Evolutionary conservation across 2,888 invertebrate species (phyloP).

Genomic region (Microplitis manilae): DNA sequence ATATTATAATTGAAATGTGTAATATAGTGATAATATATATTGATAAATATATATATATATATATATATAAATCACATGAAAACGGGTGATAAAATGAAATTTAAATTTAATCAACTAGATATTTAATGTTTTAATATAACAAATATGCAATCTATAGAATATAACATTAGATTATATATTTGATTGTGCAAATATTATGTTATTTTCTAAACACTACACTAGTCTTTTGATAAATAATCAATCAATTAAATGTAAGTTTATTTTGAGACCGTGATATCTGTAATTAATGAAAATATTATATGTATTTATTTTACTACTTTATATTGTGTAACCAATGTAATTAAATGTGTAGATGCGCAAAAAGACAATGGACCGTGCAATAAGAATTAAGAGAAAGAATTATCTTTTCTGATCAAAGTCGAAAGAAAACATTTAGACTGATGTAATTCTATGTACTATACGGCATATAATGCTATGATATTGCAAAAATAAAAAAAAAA

Average conservation of each 20-base stretch:
- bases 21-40: background rate
- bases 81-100: background rate
- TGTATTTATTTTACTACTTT: background rate
- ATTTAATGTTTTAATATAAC: background rate
- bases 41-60: no score
- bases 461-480: background rate
- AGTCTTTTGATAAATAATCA: background rate
- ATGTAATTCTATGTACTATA: background rate
- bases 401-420: background rate
- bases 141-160: background rate
- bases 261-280: background rate
- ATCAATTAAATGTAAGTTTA: background rate
- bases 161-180: background rate
- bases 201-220: background rate
- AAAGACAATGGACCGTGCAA: background rate
- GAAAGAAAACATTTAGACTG: background rate
- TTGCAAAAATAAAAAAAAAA: background rate
- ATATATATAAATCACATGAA: background rate
- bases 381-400: background rate
- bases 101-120: no score
- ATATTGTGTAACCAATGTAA: background rate
- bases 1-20: background rate
- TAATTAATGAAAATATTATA: background rate
- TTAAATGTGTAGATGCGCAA: background rate
- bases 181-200: background rate